A percentile compares a stretch with the other conserved stretches of the same genome.
These are phyloP conservation scores for Salvelinus sp. DNA, from an alignment of 2,113 vertebrate species.

Conservation along the genomic window DNA sequence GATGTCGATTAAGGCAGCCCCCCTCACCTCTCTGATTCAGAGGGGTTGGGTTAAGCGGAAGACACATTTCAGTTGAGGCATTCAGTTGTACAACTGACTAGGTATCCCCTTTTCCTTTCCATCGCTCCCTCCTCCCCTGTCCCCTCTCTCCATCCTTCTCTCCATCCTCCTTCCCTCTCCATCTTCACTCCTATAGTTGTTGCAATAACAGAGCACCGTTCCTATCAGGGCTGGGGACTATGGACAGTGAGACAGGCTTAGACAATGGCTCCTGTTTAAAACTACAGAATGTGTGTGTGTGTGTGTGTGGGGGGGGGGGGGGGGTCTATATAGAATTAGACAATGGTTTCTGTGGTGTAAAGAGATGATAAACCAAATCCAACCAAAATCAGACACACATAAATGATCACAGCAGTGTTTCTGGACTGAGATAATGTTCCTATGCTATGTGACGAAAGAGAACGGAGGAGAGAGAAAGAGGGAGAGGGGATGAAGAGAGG, in stretches of 20 bases:
- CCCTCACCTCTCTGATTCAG: too few species aligned
- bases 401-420: too few species aligned
- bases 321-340: neutral
- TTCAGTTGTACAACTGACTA: too few species aligned
- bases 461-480: neutral
- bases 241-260: conserved; percentile 34
- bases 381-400: neutral
- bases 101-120: too few species aligned
- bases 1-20: too few species aligned
- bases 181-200: conserved; percentile 16
- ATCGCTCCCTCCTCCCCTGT: too few species aligned
- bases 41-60: too few species aligned
- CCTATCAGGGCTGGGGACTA: conserved; percentile 18
- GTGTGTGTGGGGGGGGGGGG: neutral
- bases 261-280: conserved; percentile 33
- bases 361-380: neutral
- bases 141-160: too few species aligned
- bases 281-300: conserved; percentile 1
- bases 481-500: neutral
- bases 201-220: conserved; percentile 49
- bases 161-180: neutral
- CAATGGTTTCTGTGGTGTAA: neutral
- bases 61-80: too few species aligned
- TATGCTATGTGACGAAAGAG: neutral
- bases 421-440: too few species aligned